These are phyloP conservation scores for Xenopus tropicalis DNA, from an alignment of 2,113 vertebrate genomes.

Conservation along the genomic window UCB_Xtro_10.0 CM004444.2:83371501-83372000, in stretches of 20 bases:
- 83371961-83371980: conserved; percentile 62
- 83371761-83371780: conserved; percentile 82
- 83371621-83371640: conserved; percentile 37
- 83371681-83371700: too few relatives aligned
- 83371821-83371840: conserved; percentile 66
- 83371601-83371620: too few relatives aligned
- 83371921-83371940: conserved; percentile 54
- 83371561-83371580: too few relatives aligned
- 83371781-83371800: conserved; percentile 74
- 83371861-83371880: conserved; percentile 46
- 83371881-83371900: conserved; percentile 65
- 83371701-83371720: too few relatives aligned
- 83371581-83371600: neutral
- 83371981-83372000: conserved; percentile 43
- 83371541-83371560: too few relatives aligned
- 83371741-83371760: conserved; percentile 27
- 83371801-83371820: conserved; percentile 68
- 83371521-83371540: too few relatives aligned
- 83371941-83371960: conserved; percentile 63
- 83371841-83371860: conserved; percentile 59
- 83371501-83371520: too few relatives aligned
- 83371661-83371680: too few relatives aligned
- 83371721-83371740: neutral
- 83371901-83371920: conserved; percentile 39
- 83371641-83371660: too few relatives aligned